Evolutionary conservation across 2,797 vertebrate genomes (phyloP), one percentile per base, ranked within the genome.

Genomic region (Meda fulgida): DNA sequence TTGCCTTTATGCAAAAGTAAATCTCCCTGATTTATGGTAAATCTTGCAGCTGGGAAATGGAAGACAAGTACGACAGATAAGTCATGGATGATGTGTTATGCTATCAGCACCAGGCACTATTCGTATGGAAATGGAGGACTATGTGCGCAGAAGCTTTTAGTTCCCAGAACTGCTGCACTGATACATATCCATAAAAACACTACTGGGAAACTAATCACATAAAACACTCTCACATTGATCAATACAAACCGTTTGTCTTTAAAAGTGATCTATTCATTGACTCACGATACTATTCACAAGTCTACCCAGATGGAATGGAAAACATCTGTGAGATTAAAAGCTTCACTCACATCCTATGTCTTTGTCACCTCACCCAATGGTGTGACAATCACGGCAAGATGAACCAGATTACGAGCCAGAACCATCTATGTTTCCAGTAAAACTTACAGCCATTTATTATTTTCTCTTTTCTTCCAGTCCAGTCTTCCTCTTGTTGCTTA

Each of bases 321-420:
- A 90, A 86, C 88, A 88, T 87, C 85, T 88, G 89, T 81, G 48
- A 67, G n/a, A 71, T 86, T 83, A 75, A 9, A 72, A 86, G 58
- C 51, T 60, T 84, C 79, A 14, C 77, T 66, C 69, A 66, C 86
- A 80, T 77, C 55, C 55, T 73, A 43, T 55, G 80, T 73, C 84
- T 85, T 80, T 86, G 84, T 86, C 81, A 86, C 78, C 80, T 86
- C 86, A 85, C 77, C 83, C 78, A 79, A 87, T 86, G 87, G 84
- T 86, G 89, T 86, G 89, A 90, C 84, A 86, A 87, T 87, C 84
- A 79, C 69, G 79, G 81, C 78, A 46, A 83, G 46, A 83, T 73
- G 76, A 86, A 87, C 76, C 48, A 69, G 75, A 87, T 69, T 79
- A 78, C 13, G 78, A 78, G 73, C 85, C 76, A 85, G 85, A 81